A percentile compares a stretch with the other conserved stretches of the same genome.
phyloP scores from a whole-genome alignment of 2,797 vertebrate species.

The Hirundo rustica region DNA sequence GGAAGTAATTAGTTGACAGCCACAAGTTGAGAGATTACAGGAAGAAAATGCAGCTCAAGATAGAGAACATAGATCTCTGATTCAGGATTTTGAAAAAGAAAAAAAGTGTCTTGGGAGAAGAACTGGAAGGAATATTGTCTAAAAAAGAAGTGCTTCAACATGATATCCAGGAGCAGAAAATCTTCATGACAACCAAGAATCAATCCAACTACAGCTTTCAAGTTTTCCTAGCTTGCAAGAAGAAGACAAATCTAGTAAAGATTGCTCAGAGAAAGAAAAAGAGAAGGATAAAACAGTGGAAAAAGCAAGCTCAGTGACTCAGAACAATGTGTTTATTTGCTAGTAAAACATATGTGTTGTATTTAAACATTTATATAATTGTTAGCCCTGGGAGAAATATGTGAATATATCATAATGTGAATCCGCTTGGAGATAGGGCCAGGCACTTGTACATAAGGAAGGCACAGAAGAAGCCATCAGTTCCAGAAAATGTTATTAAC shows the following conservation, averaged over 20 bases:
- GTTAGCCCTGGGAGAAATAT: too few species aligned
- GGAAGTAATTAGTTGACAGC: conserved; percentile 53
- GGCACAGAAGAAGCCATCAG: too few species aligned
- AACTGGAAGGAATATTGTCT: conserved; percentile 79
- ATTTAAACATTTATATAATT: too few species aligned
- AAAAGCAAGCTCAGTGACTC: conserved; percentile 82
- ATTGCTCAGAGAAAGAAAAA: conserved; percentile 83
- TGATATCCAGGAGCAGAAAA: conserved; percentile 78
- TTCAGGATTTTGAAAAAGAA: conserved; percentile 82
- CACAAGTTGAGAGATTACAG: conserved; percentile 73
- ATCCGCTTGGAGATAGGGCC: not conserved
- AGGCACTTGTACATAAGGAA: too few species aligned
- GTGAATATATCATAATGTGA: too few species aligned
- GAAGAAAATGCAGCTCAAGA: conserved; percentile 75
- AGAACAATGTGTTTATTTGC: too few species aligned
- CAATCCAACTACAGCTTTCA: conserved; percentile 81
- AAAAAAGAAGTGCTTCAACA: conserved; percentile 81
- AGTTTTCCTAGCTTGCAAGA: conserved; percentile 83
- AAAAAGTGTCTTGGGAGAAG: conserved; percentile 77
- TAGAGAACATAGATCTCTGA: conserved; percentile 77
- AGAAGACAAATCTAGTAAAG: conserved; percentile 82
- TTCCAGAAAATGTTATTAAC: too few species aligned
- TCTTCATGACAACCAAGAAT: conserved; percentile 31
- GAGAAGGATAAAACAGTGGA: conserved; percentile 84
- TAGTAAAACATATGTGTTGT: too few species aligned